Base-by-base conservation (phyloP, 2,113 vertebrate genomes). In the Glaucidium brasilianum region DNA sequence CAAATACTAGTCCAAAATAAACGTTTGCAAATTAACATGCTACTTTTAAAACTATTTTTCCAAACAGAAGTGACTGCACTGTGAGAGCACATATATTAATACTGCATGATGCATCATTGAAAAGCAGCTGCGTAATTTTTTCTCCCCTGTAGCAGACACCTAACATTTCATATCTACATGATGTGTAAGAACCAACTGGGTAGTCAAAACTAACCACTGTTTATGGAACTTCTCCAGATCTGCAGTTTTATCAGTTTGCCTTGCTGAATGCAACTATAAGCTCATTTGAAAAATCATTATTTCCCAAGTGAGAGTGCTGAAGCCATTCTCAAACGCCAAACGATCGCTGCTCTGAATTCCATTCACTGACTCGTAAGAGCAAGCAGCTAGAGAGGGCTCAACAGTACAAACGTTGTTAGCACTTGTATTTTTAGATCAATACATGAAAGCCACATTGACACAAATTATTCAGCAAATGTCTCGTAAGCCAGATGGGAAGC, bases 401-500 rank as follows among this genome's bases (percentile, higher is more conserved):
- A 97, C 77, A 92, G 94, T 49, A 94, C 76, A 91, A 94, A 90
- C 1, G 52, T 35, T 93, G 92, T 81, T 96, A 94, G 94, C 94
- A 74, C 72, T 96, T 94, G 78, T 92, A 96, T 94, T 96, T 88
- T 95, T 96, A 95, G 92, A 91, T 92, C 85, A 89, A 96, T 76
- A 95, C 66, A 85, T 68, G 97, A 95, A 97, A 97, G 96, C 71
- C 93, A 95, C 86, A 81, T 50, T 80, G 91, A 97, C 96, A 97
- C 90, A 94, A 97, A 98, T 97, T 96, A 97, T 78, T 92, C 96
- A 93, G 80, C 52, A 78, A 92, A 94, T 25, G 92, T 75, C 95
- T 96, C 82, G 56, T 73, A 92, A 91, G 79, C 85, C 97, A 98
- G 95, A 96, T 94, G 95, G 96, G 88, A 97, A 97, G 94, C 88